A percentile compares a stretch with the other conserved stretches of the same genome.
Evolutionary conservation across 1,140 invertebrate genomes (phyloP).

Genomic region (Tigriopus japonicus): DNA sequence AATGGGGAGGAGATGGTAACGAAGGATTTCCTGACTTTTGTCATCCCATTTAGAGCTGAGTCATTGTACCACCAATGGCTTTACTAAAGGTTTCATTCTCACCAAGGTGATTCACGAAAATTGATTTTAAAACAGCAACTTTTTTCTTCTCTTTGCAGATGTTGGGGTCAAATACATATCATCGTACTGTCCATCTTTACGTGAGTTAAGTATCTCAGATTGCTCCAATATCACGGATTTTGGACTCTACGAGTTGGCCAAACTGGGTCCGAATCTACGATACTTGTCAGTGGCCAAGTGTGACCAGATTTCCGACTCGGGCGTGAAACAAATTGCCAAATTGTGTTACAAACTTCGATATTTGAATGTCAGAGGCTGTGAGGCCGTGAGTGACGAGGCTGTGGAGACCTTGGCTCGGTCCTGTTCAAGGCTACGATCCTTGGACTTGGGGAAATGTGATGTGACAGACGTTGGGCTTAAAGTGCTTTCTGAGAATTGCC

Average conservation of each 20-base stretch:
- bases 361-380: slow-evolving; percentile 71
- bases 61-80: no score
- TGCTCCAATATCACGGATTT: slow-evolving; percentile 74
- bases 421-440: slow-evolving; percentile 56
- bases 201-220: slow-evolving; percentile 73
- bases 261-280: slow-evolving; percentile 56
- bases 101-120: no score
- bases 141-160: slow-evolving; percentile 28
- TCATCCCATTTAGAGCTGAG: no score
- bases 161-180: slow-evolving; percentile 56
- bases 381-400: slow-evolving; percentile 72
- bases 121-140: no score
- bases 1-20: no score
- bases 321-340: slow-evolving; percentile 61
- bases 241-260: slow-evolving; percentile 68
- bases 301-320: slow-evolving; percentile 61
- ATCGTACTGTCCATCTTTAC: slow-evolving; percentile 57
- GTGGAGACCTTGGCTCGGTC: slow-evolving; percentile 58
- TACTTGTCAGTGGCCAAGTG: slow-evolving; percentile 79
- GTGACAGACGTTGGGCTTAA: slow-evolving; percentile 66
- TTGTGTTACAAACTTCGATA: slow-evolving; percentile 74
- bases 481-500: slow-evolving; percentile 64
- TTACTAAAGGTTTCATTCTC: no score
- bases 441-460: slow-evolving; percentile 76
- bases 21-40: no score